phyloP scores from a whole-genome alignment of 2,888 invertebrate species.

The Scrobipalpa atriplicella region DNA sequence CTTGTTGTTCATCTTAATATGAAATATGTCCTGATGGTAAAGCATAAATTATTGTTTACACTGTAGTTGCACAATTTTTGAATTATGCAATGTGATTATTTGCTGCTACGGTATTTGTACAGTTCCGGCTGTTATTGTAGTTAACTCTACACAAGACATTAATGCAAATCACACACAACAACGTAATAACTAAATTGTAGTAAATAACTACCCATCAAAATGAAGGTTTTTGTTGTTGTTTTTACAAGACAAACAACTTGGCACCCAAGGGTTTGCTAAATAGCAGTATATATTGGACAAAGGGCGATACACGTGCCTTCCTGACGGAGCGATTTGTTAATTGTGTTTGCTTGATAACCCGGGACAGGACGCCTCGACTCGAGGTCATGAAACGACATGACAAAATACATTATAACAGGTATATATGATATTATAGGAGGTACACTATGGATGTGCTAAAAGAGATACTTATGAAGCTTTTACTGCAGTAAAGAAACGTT shows the following conservation, averaged over 20 bases:
- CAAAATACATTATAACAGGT: not conserved
- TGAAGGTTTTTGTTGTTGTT: not conserved
- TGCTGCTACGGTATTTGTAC: no score
- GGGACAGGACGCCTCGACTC: not conserved
- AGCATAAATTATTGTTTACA: no score
- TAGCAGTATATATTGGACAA: not conserved
- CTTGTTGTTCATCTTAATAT: no score
- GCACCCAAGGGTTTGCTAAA: no score
- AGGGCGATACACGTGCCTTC: not conserved
- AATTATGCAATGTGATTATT: no score
- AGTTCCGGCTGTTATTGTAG: no score
- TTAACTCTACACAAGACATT: no score
- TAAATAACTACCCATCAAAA: not conserved
- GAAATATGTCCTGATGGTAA: no score
- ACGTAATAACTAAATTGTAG: not conserved
- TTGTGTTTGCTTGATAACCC: not conserved
- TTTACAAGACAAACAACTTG: not conserved
- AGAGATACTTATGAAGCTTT: no score
- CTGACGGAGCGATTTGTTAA: constrained; percentile 7
- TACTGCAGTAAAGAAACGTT: no score
- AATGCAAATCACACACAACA: no score
- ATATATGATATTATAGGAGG: not conserved
- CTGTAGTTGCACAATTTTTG: no score
- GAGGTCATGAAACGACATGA: not conserved
- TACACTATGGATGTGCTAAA: not conserved